phyloP scores from a whole-genome alignment of 2,888 invertebrate species.

The Plagodis pulveraria region DNA sequence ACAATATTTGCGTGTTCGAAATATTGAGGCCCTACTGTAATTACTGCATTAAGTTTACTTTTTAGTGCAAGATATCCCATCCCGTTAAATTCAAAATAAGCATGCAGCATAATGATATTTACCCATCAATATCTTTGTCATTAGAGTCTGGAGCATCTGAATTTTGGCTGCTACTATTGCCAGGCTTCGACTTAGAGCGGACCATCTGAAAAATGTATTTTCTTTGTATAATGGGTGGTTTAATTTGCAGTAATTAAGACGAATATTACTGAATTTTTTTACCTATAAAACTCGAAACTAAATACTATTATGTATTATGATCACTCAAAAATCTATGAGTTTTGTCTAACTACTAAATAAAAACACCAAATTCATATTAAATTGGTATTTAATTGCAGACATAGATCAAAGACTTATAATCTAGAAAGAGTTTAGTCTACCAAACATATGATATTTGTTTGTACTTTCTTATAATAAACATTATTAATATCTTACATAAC shows the following conservation, averaged over 20 bases:
- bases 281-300: slow-evolving; percentile 13
- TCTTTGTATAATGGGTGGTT: slow-evolving; percentile 27
- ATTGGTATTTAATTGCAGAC: slow-evolving; percentile 28
- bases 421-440: slow-evolving; percentile 1
- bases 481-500: slow-evolving; percentile 4
- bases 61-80: slow-evolving; percentile 4
- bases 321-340: neutral
- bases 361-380: slow-evolving; percentile 29
- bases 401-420: slow-evolving; percentile 1
- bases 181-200: slow-evolving; percentile 71
- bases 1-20: neutral
- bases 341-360: slow-evolving; percentile 20
- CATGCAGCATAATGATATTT: slow-evolving; percentile 56
- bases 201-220: slow-evolving; percentile 74
- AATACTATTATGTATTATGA: neutral
- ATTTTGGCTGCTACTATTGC: slow-evolving; percentile 70
- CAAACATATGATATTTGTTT: slow-evolving; percentile 7
- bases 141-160: slow-evolving; percentile 68
- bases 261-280: slow-evolving; percentile 13
- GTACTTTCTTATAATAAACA: slow-evolving; percentile 20
- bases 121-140: slow-evolving; percentile 80
- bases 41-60: too few relatives aligned
- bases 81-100: slow-evolving; percentile 13
- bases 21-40: neutral
- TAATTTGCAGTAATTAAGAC: neutral